Evolutionary conservation across 2,888 invertebrate genomes (phyloP).

Genomic region (Resseliella maxima): DNA sequence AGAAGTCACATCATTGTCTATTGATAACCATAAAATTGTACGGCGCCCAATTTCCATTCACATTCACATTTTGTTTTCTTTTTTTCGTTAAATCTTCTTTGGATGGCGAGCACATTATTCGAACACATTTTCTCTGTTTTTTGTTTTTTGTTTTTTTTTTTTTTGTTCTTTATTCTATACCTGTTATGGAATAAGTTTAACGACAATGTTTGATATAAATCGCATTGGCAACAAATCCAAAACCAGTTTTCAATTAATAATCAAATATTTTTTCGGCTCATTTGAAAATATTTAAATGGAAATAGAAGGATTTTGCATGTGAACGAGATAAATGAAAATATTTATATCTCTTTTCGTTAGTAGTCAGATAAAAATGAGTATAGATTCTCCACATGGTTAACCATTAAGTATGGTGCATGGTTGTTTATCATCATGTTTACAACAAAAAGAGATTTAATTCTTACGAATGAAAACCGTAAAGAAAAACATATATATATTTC

Average conservation of each 20-base stretch:
- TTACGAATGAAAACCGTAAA: too few relatives aligned
- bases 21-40: conserved; percentile 59
- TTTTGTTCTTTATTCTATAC: not conserved
- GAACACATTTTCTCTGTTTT: not conserved
- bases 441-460: not conserved
- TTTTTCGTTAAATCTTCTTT: not conserved
- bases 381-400: conserved; percentile 43
- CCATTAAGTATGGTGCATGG: conserved; percentile 56
- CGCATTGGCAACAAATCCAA: not conserved
- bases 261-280: not conserved
- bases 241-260: not conserved
- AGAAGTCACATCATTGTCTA: conserved; percentile 76
- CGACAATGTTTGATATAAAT: not conserved
- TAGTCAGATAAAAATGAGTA: not conserved
- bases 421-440: conserved; percentile 51
- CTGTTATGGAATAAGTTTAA: conserved; percentile 39
- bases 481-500: too few relatives aligned
- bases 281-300: not conserved
- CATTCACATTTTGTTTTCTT: too few relatives aligned
- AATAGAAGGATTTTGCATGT: conserved; percentile 39
- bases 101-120: too few relatives aligned
- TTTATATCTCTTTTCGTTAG: conserved; percentile 5
- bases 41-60: not conserved
- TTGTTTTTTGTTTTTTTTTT: not conserved
- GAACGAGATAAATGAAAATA: not conserved